A percentile compares a stretch with the other conserved stretches of the same genome.
These are phyloP conservation scores for Strigamia transsilvanica DNA, from an alignment of 2,888 invertebrate genomes.

Conservation along the genomic window DNA sequence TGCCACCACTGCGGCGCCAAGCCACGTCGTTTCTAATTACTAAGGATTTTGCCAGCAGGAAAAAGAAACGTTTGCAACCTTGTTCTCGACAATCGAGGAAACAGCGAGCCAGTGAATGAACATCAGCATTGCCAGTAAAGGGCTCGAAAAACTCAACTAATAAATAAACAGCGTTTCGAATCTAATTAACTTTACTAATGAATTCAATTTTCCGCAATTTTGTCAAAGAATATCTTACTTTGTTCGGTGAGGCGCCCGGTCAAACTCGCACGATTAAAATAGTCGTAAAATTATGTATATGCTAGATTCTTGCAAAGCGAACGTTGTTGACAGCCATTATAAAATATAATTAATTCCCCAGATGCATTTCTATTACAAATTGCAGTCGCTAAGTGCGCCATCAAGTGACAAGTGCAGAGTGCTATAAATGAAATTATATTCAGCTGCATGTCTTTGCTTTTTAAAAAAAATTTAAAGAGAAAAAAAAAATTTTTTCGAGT, in stretches of 20 bases:
- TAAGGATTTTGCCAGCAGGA: conserved; percentile 34
- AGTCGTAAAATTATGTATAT: background rate
- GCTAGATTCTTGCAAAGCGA: too few species aligned
- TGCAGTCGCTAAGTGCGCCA: background rate
- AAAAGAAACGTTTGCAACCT: conserved; percentile 34
- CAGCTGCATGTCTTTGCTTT: background rate
- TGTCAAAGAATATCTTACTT: background rate
- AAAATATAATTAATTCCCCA: background rate
- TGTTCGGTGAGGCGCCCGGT: too few species aligned
- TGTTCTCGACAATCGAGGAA: conserved; percentile 14
- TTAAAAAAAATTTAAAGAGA: background rate
- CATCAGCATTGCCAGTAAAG: background rate
- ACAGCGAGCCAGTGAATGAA: background rate
- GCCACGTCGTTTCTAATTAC: conserved; percentile 36
- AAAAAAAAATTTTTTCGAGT: background rate
- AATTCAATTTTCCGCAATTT: background rate
- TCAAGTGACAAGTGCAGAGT: conserved; percentile 17
- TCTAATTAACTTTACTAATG: background rate
- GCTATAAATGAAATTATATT: conserved; percentile 20
- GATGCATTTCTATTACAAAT: background rate
- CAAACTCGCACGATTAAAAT: too few species aligned
- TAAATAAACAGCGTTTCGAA: background rate
- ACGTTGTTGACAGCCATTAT: background rate
- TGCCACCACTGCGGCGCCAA: conserved; percentile 42
- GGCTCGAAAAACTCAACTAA: background rate